Evolutionary conservation across 2,888 invertebrate species (phyloP), one percentile per base, ranked within the genome.

Genomic region (Laspeyria flexula): DNA sequence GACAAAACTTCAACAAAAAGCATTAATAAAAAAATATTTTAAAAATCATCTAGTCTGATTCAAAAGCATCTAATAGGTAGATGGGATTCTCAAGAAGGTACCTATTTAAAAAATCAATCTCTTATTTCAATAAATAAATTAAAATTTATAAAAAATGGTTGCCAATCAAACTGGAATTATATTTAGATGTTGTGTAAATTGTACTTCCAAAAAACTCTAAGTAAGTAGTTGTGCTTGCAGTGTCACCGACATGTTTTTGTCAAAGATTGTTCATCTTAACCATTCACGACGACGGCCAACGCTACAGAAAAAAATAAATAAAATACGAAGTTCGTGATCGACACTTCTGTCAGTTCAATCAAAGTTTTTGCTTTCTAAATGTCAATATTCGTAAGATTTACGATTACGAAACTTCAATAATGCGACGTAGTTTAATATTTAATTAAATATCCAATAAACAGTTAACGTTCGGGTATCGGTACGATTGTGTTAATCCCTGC

Each of bases 261-360:
- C 25, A 30, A 47, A 67, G 79, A 75, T 70, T 77, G 67, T 73
- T 74, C 70, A 83, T 79, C 83, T 41, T 43, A 62, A 57, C 61
- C 61, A 71, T 64, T 71, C 66, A 74, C 67, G 61, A 71, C 70
- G 72, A 71, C 61, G 51, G 62, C 60, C 67, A 77, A 79, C 79
- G 74, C 70, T 73, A 65, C 55, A 37, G 44, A 44, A 66, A 66
- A 13, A 75, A 77, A 73, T 75, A 72, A 75, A 51, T 37, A 62
- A 60, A 64, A 73, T 50, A 51, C 54, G 38, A 41, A 51, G 48
- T 70, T 81, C 82, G 79, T 81, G 77, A 77, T 70, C 69, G 69
- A 73, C 68, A 62, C 60, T 65, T 55, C 52, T 66, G 66, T 75
- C 66, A 69, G 64, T 65, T 54, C 52, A 65, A 67, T 75, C 66